A percentile compares a stretch with the other conserved stretches of the same genome.
Evolutionary conservation across 2,888 invertebrate species (phyloP).

Genomic region (Metopia argyrocephala): DNA sequence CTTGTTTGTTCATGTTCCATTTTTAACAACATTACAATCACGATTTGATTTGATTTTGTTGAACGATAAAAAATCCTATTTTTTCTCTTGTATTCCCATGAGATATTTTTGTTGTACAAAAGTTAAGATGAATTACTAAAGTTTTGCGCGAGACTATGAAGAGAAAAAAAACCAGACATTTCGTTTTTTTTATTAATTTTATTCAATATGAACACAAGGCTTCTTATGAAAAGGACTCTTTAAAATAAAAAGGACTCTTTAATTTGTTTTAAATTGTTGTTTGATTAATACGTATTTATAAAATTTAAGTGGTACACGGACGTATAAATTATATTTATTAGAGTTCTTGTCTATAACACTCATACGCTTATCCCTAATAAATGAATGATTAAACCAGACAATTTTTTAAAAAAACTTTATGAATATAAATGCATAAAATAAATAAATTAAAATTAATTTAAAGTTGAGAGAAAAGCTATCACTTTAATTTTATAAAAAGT

Average conservation of each 20-base stretch:
- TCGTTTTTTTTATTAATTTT: neutral
- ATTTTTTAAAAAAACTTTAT: no score
- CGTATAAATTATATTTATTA: neutral
- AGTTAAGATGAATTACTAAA: neutral
- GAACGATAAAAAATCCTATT: neutral
- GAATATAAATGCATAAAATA: no score
- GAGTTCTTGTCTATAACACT: neutral
- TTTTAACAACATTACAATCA: constrained; percentile 44
- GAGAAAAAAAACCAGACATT: neutral
- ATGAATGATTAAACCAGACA: neutral
- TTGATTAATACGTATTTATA: no score
- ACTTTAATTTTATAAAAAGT: no score
- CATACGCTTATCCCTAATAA: neutral
- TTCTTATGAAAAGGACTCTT: neutral
- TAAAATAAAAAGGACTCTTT: no score
- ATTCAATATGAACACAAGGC: neutral
- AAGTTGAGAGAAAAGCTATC: no score
- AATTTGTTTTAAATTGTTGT: constrained; percentile 19
- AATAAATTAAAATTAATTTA: no score
- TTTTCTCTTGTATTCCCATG: neutral
- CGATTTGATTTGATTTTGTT: constrained; percentile 27
- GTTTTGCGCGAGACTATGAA: neutral
- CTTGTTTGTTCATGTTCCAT: constrained; percentile 13
- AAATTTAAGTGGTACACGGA: no score
- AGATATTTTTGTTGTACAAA: neutral